Evolutionary conservation across 2,888 invertebrate species (phyloP).

Genomic region (Chrysolina americana): DNA sequence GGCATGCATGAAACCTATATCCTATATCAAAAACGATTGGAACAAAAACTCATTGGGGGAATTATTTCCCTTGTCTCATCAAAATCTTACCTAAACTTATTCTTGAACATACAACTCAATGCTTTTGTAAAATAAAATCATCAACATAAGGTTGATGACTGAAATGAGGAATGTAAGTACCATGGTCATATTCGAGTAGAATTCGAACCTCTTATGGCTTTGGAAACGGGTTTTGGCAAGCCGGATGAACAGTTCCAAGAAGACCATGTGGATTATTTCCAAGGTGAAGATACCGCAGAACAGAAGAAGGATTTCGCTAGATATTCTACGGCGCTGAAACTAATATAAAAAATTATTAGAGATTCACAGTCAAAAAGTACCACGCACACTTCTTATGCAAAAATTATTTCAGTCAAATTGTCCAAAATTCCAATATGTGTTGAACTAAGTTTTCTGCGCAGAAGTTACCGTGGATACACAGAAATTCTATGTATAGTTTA

Average conservation of each 20-base stretch:
- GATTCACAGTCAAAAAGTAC: too few relatives aligned
- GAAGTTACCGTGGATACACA: too few relatives aligned
- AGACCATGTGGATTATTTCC: conserved; percentile 29
- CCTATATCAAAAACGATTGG: not conserved
- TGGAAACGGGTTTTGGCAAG: conserved; percentile 32
- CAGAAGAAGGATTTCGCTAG: conserved; percentile 29
- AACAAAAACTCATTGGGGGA: too few relatives aligned
- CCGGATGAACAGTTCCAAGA: conserved; percentile 31
- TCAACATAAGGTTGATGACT: not conserved
- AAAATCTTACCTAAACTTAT: not conserved
- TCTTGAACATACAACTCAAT: not conserved
- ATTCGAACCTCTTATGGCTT: conserved; percentile 19
- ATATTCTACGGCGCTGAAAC: conserved; percentile 18
- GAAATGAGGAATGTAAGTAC: conserved; percentile 10
- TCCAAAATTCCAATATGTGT: too few relatives aligned
- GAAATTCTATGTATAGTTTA: too few relatives aligned
- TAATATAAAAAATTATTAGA: not conserved
- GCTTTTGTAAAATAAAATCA: conserved; percentile 14
- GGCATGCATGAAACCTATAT: not conserved
- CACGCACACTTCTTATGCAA: too few relatives aligned
- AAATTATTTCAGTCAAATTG: too few relatives aligned
- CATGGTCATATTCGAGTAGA: conserved; percentile 8
- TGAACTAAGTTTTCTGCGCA: too few relatives aligned
- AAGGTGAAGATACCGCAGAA: conserved; percentile 26
- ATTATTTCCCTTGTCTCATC: too few relatives aligned